These are phyloP conservation scores for Tortrix viridana DNA, from an alignment of 2,888 invertebrate genomes.

Conservation along the genomic window DNA sequence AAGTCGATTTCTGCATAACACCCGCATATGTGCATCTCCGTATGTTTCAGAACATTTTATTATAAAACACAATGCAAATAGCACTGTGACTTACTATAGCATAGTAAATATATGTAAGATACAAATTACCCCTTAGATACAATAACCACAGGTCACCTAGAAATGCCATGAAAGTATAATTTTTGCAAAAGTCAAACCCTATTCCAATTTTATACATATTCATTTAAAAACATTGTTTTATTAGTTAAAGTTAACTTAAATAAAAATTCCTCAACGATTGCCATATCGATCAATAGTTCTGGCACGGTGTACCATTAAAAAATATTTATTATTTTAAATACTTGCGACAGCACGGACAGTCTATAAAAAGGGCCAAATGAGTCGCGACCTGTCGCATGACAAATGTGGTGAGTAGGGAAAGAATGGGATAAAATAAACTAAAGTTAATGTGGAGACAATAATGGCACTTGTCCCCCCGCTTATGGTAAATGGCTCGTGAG, in stretches of 20 bases:
- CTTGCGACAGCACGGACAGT: conserved; percentile 37
- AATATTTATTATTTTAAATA: conserved; percentile 31
- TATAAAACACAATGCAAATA: no score
- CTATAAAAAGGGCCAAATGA: conserved; percentile 63
- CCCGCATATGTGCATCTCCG: no score
- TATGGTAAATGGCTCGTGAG: conserved; percentile 70
- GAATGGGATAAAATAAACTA: conserved; percentile 59
- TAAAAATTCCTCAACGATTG: background rate
- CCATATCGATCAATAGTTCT: background rate
- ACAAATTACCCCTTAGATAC: no score
- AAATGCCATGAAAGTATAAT: no score
- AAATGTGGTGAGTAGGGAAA: conserved; percentile 56
- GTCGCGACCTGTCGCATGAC: conserved; percentile 63
- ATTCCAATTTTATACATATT: no score
- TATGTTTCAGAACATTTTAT: no score
- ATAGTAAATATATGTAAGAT: no score
- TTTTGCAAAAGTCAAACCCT: no score
- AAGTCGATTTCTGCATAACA: no score
- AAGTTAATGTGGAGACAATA: conserved; percentile 67
- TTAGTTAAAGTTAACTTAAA: background rate
- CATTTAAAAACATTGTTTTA: no score
- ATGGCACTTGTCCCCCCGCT: conserved; percentile 66
- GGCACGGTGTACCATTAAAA: background rate
- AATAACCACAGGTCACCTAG: no score
- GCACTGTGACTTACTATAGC: no score